phyloP scores from a whole-genome alignment of 2,888 invertebrate species.

The Nysson spinosus region DNA sequence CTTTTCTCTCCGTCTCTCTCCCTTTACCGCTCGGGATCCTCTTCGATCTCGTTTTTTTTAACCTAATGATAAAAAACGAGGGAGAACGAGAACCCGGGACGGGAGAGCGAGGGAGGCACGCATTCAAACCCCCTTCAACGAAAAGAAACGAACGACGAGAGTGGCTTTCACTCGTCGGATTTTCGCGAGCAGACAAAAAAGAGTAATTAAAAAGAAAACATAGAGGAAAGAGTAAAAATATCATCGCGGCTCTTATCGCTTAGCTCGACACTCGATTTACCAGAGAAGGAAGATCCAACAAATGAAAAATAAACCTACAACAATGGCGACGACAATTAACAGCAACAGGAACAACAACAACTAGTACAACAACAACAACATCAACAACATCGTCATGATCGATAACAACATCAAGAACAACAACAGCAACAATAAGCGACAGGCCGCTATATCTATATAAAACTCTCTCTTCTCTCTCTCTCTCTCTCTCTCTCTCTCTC shows the following conservation, averaged over 20 bases:
- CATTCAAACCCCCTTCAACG: slow-evolving; percentile 13
- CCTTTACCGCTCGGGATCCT: no score
- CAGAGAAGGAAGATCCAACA: slow-evolving; percentile 44
- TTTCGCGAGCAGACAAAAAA: slow-evolving; percentile 23
- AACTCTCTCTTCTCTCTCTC: no score
- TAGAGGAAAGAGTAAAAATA: slow-evolving; percentile 15
- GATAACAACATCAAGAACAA: slow-evolving; percentile 56
- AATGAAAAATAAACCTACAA: slow-evolving; percentile 43
- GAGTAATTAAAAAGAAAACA: not conserved
- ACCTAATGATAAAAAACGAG: not conserved
- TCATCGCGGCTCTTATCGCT: slow-evolving; percentile 21
- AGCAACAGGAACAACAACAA: slow-evolving; percentile 54
- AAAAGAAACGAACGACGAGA: slow-evolving; percentile 4
- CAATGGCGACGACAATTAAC: slow-evolving; percentile 54
- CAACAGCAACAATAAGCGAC: slow-evolving; percentile 60
- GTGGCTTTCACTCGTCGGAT: slow-evolving; percentile 26
- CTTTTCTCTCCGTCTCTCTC: slow-evolving; percentile 3
- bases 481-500: no score
- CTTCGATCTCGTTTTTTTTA: not conserved
- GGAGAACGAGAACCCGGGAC: not conserved
- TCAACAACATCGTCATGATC: slow-evolving; percentile 57
- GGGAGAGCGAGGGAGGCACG: not conserved
- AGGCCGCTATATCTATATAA: slow-evolving; percentile 30
- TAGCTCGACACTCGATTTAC: slow-evolving; percentile 36
- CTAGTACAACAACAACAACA: slow-evolving; percentile 39